Conservation (phyloP, 2,888 invertebrate genomes). For the Meiosimyza decipiens region DNA sequence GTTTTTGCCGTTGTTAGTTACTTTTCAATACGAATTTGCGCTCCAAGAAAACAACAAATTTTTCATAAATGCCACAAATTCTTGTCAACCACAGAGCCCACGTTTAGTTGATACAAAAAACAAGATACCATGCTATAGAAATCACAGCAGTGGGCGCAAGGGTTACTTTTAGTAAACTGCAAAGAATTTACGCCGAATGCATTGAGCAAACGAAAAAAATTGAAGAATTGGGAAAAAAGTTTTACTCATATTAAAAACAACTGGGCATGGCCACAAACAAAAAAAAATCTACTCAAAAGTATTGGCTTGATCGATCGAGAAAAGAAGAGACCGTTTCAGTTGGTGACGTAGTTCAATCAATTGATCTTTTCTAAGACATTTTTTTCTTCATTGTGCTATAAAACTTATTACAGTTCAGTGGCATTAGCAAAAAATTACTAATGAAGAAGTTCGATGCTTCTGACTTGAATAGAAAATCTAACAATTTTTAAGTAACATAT, state of each 20-base stretch:
- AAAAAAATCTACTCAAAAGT: slow-evolving; percentile 14
- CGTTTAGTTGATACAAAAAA: not conserved
- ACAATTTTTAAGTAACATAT: no score
- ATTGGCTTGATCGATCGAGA: slow-evolving; percentile 10
- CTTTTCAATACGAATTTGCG: slow-evolving; percentile 20
- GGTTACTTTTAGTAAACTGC: not conserved
- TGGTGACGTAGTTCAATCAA: slow-evolving; percentile 29
- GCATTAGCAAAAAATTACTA: slow-evolving; percentile 29
- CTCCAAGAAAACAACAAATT: slow-evolving; percentile 2
- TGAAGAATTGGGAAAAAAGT: not conserved
- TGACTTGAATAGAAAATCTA: no score
- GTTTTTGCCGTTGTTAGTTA: slow-evolving; percentile 2
- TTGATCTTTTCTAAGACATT: not conserved
- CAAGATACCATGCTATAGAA: slow-evolving; percentile 10
- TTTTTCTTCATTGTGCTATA: not conserved
- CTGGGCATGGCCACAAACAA: slow-evolving; percentile 1
- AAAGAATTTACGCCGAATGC: not conserved
- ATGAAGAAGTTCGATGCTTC: not conserved
- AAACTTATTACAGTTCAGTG: slow-evolving; percentile 20
- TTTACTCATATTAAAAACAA: not conserved
- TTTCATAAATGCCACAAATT: slow-evolving; percentile 27
- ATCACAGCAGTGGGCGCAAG: slow-evolving; percentile 29
- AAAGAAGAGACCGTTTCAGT: slow-evolving; percentile 35
- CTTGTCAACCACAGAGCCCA: not conserved
- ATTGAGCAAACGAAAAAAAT: not conserved